Base-by-base conservation (phyloP, 2,113 vertebrate genomes). In the Garra rufa region DNA sequence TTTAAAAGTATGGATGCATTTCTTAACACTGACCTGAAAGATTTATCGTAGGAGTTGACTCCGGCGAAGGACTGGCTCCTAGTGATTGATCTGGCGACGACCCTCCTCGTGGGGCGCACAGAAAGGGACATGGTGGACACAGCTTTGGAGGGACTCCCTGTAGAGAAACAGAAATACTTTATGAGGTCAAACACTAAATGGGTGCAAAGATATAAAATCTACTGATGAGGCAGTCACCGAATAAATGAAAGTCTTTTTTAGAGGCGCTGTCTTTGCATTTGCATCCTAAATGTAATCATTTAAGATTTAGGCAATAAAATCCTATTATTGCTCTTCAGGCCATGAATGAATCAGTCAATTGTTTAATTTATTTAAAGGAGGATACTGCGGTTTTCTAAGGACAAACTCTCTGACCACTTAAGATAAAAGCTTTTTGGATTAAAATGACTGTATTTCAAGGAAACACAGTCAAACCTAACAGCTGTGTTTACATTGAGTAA, bases 21-120 rank as follows among this genome's bases (percentile, higher is more conserved):
- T 17, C 17, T 15, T 21, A 48, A 61, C 41, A n/a, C 77, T 44
- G 59, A 99, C 98, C 97, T 96, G 93, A 95, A 96, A 30, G 94
- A 89, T 85, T 96, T 96, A 88, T 98, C 96, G 78, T 95, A 92
- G 17, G 95, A 95, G 93, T 98, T 97, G 91, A 98, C 96, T 82
- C 97, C 98, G 4, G 96, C 96, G 15, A 98, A 99, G 83, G 97
- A 98, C 92, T 99, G 97, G 92, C 97, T 99, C 92, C 98, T 99
- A 97, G 88, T 97, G 95, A 99, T 96, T 93, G 95, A 94, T 91
- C 92, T 93, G 89, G 94, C 91, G 61, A 95, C 91, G 89, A 94
- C 91, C 80, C 95, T 95, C 88, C 96, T 96, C 89, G 95, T 92
- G 0, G 97, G 97, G 81, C 96, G 96, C 91, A 94, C 95, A 1